A percentile compares a stretch with the other conserved stretches of the same genome.
Evolutionary conservation across 64 coral and sea anemone genomes (phyloP).

Genomic region (Actinia tenebrosa): DNA sequence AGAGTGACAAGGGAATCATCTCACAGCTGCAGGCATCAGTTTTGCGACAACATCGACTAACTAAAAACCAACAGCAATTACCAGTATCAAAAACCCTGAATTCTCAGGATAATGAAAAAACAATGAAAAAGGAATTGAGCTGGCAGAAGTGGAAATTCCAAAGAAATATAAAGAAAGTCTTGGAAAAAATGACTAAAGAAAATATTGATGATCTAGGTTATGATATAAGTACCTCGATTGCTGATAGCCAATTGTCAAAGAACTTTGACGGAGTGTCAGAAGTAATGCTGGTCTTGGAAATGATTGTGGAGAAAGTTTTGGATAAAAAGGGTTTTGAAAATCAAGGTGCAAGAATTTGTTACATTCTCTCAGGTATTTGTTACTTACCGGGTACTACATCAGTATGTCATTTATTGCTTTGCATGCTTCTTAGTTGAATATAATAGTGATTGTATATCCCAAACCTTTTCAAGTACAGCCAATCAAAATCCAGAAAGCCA

Average conservation of each 20-base stretch:
- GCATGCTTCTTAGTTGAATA: no score
- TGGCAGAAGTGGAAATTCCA: conserved; percentile 82
- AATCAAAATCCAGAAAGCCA: no score
- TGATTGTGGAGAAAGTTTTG: conserved; percentile 42
- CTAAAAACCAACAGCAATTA: neutral
- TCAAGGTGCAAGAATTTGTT: conserved; percentile 38
- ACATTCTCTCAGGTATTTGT: neutral
- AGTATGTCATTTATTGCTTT: no score
- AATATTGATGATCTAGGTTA: conserved; percentile 12
- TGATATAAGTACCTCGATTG: conserved; percentile 42
- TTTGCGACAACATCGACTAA: neutral
- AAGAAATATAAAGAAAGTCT: conserved; percentile 48
- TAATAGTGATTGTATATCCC: no score
- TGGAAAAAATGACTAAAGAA: conserved; percentile 17
- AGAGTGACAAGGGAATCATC: neutral
- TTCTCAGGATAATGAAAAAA: conserved; percentile 6
- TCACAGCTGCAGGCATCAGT: conserved; percentile 2
- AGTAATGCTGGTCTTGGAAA: conserved; percentile 41
- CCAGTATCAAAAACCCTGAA: neutral
- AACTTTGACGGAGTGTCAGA: conserved; percentile 71
- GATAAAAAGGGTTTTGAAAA: conserved; percentile 29
- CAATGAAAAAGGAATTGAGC: conserved; percentile 49
- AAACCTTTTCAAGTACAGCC: no score
- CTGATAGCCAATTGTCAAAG: conserved; percentile 51
- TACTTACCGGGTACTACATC: no score